Conservation (phyloP, 2,797 vertebrate species). For the Lophotriccus pileatus region DNA sequence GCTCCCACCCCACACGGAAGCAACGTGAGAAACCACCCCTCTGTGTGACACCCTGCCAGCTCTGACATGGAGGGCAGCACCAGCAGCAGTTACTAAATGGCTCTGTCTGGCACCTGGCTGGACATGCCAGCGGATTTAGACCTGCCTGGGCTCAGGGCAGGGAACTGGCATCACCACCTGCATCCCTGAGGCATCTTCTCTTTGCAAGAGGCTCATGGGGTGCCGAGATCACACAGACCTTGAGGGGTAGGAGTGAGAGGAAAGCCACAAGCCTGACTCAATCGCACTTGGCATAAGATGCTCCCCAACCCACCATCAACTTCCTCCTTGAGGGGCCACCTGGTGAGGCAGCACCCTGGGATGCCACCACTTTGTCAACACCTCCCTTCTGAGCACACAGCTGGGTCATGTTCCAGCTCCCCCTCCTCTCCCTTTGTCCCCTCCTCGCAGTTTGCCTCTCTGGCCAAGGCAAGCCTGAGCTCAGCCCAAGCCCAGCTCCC, state of each 20-base stretch:
- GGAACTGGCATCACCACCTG: not conserved
- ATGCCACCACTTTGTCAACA: not conserved
- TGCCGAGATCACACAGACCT: not conserved
- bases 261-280: not conserved
- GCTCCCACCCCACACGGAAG: not conserved
- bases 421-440: not conserved
- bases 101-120: not conserved
- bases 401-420: accelerated
- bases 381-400: not conserved
- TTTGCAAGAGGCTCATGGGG: not conserved
- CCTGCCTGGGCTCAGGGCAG: not conserved
- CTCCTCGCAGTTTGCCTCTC: not conserved
- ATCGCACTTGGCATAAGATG: not conserved
- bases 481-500: not conserved
- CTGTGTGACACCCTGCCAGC: not conserved
- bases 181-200: not conserved
- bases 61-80: not conserved
- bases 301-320: not conserved
- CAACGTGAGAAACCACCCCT: not conserved
- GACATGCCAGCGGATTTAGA: not conserved
- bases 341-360: not conserved
- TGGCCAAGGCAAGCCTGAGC: not conserved
- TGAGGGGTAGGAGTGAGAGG: not conserved
- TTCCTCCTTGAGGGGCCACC: not conserved
- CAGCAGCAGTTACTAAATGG: not conserved